Evolutionary conservation across 2,888 invertebrate genomes (phyloP), one percentile per base, ranked within the genome.

Genomic region (Brachyptera putata): DNA sequence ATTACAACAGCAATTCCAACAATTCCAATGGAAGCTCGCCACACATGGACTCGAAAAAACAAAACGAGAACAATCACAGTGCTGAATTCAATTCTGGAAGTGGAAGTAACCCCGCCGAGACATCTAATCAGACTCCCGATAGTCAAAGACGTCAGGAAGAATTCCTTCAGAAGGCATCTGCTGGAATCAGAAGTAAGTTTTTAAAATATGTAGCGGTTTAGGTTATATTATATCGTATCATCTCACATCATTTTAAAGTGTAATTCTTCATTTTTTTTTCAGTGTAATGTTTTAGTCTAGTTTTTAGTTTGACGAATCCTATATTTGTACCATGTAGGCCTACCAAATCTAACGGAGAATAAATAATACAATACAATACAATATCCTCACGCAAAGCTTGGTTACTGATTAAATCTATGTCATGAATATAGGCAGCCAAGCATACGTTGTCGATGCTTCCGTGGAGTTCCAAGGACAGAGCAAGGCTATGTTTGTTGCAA

Each of bases 381-480:
- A n/a, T n/a, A n/a, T n/a, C n/a, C n/a, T n/a, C n/a, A n/a, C n/a
- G n/a, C n/a, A n/a, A n/a, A n/a, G n/a, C n/a, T n/a, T n/a, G n/a
- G n/a, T n/a, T n/a, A n/a, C n/a, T n/a, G n/a, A n/a, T n/a, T n/a
- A n/a, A n/a, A n/a, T n/a, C n/a, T n/a, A n/a, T n/a, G n/a, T n/a
- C n/a, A n/a, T n/a, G n/a, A n/a, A n/a, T n/a, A n/a, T 5, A 66
- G 67, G 73, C 43, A 79, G 81, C 50, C 70, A 73, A 58, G 78
- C 78, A n/a, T 69, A 72, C 46, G 77, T 80, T 9, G 58, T 79
- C 0, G 85, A 86, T 65, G 64, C 82, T 0, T 78, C 80, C 37
- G 70, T 83, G 16, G 73, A 79, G 63, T 79, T 85, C 63, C 77
- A 80, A 26, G 83, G 81, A 21, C 71, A 77, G 39, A 76, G 78